Evolutionary conservation across 2,888 invertebrate species (phyloP), one percentile per base, ranked within the genome.

Genomic region (Heteromurus nitidus): DNA sequence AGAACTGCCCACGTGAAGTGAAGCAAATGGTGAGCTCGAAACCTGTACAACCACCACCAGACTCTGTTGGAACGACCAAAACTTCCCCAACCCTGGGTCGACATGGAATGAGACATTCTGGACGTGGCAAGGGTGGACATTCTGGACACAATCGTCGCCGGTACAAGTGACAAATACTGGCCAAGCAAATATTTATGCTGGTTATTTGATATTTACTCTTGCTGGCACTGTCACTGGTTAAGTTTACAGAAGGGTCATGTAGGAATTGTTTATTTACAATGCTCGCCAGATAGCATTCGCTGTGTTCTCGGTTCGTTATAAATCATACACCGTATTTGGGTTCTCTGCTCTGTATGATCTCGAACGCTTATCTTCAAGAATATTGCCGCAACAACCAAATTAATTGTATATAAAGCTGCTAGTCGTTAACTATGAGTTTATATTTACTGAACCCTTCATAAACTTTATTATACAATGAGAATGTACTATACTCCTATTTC

Each of bases 151-250:
- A n/a, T n/a, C 75, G 75, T 36, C 75, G 75, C 53, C 65, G 75
- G 67, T 67, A 67, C 67, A 75, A 75, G 67, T 75, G 75, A 75
- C 75, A 75, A 67, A 65, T 75, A 42, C 67, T 75, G 30, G 75
- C 62, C 42, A 31, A 16, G 16, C 42, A 30, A n/a, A 42, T 75
- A 1, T 75, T 75, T 58, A 36, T 62, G 26, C 58, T 67, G 75
- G 16, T 67, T 67, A 75, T 75, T 75, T 75, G 75, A 75, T 75
- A 55, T 75, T 67, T 55, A 44, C 67, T 67, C n/a, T 26, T 60
- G 24, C 26, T 60, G 26, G 13, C 13, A 5, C 24, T 18, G 7
- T 1, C 26, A 30, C n/a, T n/a, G n/a, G 1, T 28, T 30, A 36
- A 9, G 13, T 36, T 36, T 36, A 26, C 2, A 16, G 11, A 2